Conservation (phyloP, 1,140 invertebrate species). For the Drosophila dunni region DNA sequence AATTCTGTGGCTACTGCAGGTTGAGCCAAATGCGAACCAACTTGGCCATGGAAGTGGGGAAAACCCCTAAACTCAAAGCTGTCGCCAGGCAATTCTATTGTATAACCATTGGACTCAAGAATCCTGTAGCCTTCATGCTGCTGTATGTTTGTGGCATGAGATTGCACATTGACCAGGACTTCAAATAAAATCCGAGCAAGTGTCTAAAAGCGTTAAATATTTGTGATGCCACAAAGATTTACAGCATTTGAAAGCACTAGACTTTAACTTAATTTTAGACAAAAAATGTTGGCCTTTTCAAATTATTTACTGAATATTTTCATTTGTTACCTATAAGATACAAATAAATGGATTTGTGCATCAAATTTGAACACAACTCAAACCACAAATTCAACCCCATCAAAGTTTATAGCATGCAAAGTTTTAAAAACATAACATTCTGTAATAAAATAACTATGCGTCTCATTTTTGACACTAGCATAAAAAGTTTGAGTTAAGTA, state of each 20-base stretch:
- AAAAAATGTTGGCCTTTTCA: too few species aligned
- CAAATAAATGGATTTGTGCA: too few species aligned
- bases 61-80: conserved; percentile 42
- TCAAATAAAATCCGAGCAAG: conserved; percentile 9
- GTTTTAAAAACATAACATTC: too few species aligned
- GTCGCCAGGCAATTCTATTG: conserved; percentile 64
- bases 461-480: too few species aligned
- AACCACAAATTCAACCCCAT: too few species aligned
- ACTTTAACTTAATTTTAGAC: too few species aligned
- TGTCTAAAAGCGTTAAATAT: conserved; percentile 8
- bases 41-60: conserved; percentile 1
- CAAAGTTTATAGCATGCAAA: too few species aligned
- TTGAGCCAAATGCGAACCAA: conserved; percentile 11
- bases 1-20: conserved; percentile 54
- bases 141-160: background rate
- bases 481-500: too few species aligned
- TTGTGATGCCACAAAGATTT: conserved; percentile 14
- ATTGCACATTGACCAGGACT: conserved; percentile 9
- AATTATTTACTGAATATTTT: too few species aligned
- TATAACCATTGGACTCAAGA: conserved; percentile 57
- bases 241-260: background rate
- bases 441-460: too few species aligned
- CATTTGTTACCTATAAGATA: too few species aligned
- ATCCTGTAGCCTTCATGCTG: conserved; percentile 14
- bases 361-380: too few species aligned